phyloP scores from a whole-genome alignment of 1,140 invertebrate genomes.

The Meloidogyne floridensis region DNA sequence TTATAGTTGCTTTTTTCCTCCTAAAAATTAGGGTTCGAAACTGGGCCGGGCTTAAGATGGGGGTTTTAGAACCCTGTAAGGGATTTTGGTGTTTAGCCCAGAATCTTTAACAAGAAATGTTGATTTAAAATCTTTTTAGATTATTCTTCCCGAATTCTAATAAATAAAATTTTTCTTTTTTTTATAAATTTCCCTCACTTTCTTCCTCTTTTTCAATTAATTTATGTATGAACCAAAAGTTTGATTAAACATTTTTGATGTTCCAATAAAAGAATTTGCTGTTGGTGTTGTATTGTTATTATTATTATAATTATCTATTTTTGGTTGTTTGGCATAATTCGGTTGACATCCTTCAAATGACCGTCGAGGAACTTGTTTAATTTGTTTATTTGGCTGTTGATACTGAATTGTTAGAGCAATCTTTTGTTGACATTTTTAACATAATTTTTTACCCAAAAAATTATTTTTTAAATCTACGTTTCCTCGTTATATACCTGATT shows the following conservation, averaged over 20 bases:
- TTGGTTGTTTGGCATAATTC: constrained; percentile 13
- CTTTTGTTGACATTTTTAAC: background rate
- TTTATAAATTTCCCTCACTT: no score
- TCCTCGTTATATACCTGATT: background rate
- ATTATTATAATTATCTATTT: constrained; percentile 16
- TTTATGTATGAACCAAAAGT: constrained; percentile 18
- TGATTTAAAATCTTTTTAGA: no score
- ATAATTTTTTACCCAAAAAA: background rate
- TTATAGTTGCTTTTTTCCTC: no score
- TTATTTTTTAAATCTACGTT: background rate
- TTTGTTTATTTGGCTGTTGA: constrained; percentile 2
- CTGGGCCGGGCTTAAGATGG: no score
- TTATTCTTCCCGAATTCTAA: no score
- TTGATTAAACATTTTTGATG: constrained; percentile 20
- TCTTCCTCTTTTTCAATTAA: background rate
- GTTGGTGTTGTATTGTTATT: background rate
- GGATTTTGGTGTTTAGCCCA: no score
- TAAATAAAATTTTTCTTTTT: no score
- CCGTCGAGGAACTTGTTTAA: background rate
- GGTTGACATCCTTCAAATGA: constrained; percentile 18
- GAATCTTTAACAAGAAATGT: no score
- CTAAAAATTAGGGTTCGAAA: no score
- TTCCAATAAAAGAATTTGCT: background rate
- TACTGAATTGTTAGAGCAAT: background rate
- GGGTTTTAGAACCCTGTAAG: no score